Evolutionary conservation across 2,797 vertebrate species (phyloP).

Genomic region (Notolabrus celidotus): DNA sequence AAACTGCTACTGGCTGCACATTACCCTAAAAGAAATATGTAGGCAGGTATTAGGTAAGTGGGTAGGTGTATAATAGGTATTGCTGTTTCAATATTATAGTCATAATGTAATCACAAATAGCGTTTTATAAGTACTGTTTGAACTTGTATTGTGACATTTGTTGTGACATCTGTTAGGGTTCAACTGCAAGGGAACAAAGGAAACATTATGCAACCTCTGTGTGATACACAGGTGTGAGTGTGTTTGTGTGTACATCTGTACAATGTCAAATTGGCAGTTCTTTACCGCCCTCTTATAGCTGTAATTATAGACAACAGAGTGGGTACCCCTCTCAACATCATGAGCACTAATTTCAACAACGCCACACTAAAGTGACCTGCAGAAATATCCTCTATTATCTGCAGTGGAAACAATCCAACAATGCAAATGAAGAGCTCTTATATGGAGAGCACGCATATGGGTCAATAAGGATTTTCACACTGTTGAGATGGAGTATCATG

Average conservation of each 20-base stretch:
- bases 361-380: conserved; percentile 21
- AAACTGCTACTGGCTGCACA: too few species aligned
- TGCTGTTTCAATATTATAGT: too few species aligned
- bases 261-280: background rate
- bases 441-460: conserved; percentile 5
- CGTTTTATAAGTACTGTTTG: too few species aligned
- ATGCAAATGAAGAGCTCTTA: conserved; percentile 40
- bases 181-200: background rate
- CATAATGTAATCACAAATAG: too few species aligned
- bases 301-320: conserved; percentile 34
- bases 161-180: background rate
- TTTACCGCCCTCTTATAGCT: conserved; percentile 16
- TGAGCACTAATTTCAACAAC: conserved; percentile 39
- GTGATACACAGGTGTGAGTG: conserved; percentile 5
- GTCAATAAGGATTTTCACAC: conserved; percentile 11
- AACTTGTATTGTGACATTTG: background rate
- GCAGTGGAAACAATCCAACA: conserved; percentile 22
- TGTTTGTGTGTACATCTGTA: background rate
- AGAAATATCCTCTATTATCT: conserved; percentile 16
- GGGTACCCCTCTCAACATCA: conserved; percentile 15
- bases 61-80: too few species aligned
- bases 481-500: conserved; percentile 9
- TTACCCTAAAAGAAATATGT: too few species aligned
- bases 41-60: too few species aligned
- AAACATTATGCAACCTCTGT: background rate